Evolutionary conservation across 2,113 vertebrate genomes (phyloP).

Genomic region (Podocnemis expansa): DNA sequence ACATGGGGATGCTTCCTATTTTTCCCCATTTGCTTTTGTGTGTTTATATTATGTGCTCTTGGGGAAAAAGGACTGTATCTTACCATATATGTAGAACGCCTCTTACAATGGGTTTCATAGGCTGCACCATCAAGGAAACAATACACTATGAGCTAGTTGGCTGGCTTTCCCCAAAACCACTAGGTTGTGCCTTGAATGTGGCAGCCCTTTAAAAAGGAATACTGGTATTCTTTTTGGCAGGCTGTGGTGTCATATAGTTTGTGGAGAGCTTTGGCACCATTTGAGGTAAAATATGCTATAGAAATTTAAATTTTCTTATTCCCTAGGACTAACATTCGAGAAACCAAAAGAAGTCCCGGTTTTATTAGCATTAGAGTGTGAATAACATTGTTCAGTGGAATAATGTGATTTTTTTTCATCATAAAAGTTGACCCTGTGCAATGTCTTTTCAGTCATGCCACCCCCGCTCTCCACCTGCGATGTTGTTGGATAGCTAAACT

Average conservation of each 20-base stretch:
- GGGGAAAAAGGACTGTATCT: neutral
- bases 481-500: neutral
- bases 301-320: neutral
- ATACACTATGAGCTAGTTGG: neutral
- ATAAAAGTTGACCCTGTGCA: neutral
- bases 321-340: neutral
- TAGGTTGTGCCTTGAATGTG: neutral
- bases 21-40: neutral
- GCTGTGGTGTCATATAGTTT: neutral
- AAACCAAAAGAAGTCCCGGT: neutral
- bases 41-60: neutral
- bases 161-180: neutral
- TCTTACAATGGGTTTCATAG: neutral
- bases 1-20: neutral
- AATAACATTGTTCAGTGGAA: neutral
- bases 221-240: neutral
- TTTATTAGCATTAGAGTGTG: neutral
- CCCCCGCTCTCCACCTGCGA: neutral
- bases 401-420: neutral
- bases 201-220: neutral
- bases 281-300: neutral
- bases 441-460: neutral
- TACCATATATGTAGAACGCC: neutral
- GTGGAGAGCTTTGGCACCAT: neutral
- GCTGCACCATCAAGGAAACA: neutral